Evolutionary conservation across 2,888 invertebrate genomes (phyloP).

Genomic region (Diaperis boleti): DNA sequence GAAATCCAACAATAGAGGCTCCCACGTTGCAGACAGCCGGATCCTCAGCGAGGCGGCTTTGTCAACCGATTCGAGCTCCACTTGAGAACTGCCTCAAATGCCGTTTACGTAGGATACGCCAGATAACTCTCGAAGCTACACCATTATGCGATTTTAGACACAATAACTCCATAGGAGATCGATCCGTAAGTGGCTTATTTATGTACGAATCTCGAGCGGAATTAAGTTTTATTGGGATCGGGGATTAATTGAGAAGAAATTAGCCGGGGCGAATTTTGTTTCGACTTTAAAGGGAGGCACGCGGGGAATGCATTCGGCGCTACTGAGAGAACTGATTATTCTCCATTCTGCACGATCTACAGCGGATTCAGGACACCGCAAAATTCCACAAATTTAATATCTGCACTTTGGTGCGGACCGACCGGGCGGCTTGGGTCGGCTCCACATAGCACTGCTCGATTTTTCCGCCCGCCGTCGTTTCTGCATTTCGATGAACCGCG

Average conservation of each 20-base stretch:
- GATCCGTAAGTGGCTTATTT: constrained; percentile 29
- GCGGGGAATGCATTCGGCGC: constrained; percentile 50
- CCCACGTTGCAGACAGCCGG: constrained; percentile 38
- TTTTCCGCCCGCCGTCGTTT: too few relatives aligned
- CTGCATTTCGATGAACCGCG: background rate
- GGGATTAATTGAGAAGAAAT: constrained; percentile 33
- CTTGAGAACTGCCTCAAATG: constrained; percentile 34
- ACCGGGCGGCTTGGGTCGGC: background rate
- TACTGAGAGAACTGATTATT: constrained; percentile 51
- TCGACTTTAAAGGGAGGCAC: constrained; percentile 43
- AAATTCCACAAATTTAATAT: constrained; percentile 72
- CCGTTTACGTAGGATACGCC: constrained; percentile 23
- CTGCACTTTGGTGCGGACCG: constrained; percentile 55
- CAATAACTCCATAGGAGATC: constrained; percentile 32
- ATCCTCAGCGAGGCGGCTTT: constrained; percentile 36
- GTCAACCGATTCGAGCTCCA: constrained; percentile 37
- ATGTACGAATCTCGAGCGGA: constrained; percentile 6
- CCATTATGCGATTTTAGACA: constrained; percentile 38
- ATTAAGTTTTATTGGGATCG: background rate
- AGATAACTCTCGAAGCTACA: constrained; percentile 30
- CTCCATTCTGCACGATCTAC: constrained; percentile 47
- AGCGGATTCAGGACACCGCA: constrained; percentile 62
- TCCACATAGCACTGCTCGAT: constrained; percentile 16
- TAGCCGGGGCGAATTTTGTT: constrained; percentile 29
- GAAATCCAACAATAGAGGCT: constrained; percentile 33